Evolutionary conservation across 2,797 vertebrate genomes (phyloP).

Genomic region (Pseudomugil tenellus): DNA sequence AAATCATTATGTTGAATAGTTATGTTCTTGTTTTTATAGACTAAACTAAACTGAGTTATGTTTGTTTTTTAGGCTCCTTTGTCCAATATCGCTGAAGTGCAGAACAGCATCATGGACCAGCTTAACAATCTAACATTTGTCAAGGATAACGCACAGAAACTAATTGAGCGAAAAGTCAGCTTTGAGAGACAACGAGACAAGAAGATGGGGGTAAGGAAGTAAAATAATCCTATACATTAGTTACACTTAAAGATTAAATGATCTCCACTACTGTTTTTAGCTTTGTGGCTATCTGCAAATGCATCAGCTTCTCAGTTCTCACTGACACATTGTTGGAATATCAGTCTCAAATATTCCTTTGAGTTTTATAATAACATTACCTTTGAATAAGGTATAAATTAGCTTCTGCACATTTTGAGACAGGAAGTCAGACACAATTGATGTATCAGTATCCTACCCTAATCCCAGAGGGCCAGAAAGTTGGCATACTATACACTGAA

Average conservation of each 20-base stretch:
- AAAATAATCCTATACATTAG: not conserved
- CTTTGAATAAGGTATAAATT: constrained; percentile 12
- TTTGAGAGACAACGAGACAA: constrained; percentile 88
- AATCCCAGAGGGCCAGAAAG: too few relatives aligned
- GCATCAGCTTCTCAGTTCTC: not conserved
- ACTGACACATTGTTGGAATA: constrained; percentile 5
- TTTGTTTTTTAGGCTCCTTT: constrained; percentile 78
- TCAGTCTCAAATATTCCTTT: constrained; percentile 11
- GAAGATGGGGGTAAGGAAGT: constrained; percentile 70
- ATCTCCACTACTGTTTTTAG: not conserved
- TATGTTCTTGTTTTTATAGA: not conserved
- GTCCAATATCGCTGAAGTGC: constrained; percentile 88
- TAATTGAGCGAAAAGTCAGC: constrained; percentile 95
- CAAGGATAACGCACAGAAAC: constrained; percentile 89
- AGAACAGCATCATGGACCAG: constrained; percentile 91
- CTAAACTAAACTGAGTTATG: not conserved
- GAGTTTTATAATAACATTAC: not conserved
- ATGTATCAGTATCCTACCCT: not conserved
- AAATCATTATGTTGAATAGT: not conserved
- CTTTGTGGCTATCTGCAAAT: not conserved
- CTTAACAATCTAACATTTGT: constrained; percentile 90
- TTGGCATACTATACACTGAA: too few relatives aligned
- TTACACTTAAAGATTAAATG: not conserved
- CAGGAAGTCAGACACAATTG: constrained; percentile 17
- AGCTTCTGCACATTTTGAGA: constrained; percentile 23